Conservation (phyloP, 2,113 vertebrate genomes). For the Vulpes vulpes region DNA sequence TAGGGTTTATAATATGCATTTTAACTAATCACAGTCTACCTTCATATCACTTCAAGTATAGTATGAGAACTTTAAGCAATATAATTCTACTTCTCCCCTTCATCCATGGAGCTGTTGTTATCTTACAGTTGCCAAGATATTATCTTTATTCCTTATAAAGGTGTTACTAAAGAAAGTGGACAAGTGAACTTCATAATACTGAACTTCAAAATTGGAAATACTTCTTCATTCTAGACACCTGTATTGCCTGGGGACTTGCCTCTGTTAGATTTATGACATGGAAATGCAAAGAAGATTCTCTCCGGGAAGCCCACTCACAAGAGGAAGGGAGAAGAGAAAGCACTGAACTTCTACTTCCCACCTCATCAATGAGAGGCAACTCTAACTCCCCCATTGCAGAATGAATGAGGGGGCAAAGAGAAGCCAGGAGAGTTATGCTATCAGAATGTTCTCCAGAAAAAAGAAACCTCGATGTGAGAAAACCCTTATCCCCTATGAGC, state of each 20-base stretch:
- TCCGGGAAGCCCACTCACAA: not conserved
- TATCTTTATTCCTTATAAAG: not conserved
- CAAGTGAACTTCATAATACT: not conserved
- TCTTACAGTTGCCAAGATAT: not conserved
- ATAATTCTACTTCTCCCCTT: not conserved
- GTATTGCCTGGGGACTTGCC: not conserved
- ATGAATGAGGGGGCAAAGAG: not conserved
- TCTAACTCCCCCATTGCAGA: not conserved
- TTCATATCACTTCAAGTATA: not conserved
- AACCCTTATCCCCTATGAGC: not conserved
- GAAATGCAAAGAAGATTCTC: not conserved
- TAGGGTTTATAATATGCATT: not conserved
- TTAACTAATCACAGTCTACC: not conserved
- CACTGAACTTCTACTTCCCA: not conserved
- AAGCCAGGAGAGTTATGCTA: not conserved
- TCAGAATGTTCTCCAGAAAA: too few species aligned
- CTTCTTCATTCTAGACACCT: not conserved
- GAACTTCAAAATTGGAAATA: not conserved
- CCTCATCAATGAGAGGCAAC: not conserved
- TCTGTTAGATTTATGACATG: not conserved
- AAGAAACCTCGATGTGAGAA: not conserved
- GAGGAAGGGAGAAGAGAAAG: not conserved
- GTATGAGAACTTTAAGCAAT: not conserved
- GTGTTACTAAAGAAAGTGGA: not conserved
- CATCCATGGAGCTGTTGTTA: not conserved